phyloP scores from a whole-genome alignment of 1,140 invertebrate genomes.

The Macrobrachium rosenbergii region DNA sequence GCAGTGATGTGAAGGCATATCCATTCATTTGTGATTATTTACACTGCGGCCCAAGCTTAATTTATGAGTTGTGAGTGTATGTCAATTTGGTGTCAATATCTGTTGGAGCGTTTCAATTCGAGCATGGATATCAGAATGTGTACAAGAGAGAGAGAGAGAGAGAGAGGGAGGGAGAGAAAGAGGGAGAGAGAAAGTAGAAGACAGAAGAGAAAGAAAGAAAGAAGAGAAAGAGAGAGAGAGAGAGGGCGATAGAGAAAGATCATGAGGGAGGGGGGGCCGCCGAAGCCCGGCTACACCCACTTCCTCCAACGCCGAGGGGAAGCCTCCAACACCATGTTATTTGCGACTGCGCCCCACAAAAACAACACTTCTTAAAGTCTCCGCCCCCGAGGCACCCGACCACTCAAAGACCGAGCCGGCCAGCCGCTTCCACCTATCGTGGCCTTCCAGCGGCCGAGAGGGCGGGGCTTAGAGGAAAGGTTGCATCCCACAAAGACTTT shows the following conservation, averaged over 20 bases:
- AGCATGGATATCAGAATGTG: conserved; percentile 57
- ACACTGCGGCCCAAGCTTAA: conserved; percentile 61
- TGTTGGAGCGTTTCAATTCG: conserved; percentile 61
- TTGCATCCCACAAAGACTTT: conserved; percentile 5
- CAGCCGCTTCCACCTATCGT: conserved; percentile 23
- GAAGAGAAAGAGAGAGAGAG: too few species aligned
- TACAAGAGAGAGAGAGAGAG: conserved; percentile 32
- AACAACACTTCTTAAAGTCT: conserved; percentile 46
- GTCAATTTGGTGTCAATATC: conserved; percentile 64
- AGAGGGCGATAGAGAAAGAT: too few species aligned
- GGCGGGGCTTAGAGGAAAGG: conserved; percentile 43
- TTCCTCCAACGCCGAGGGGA: too few species aligned
- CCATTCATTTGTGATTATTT: conserved; percentile 63
- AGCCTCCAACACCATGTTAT: conserved; percentile 31
- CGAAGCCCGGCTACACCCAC: too few species aligned
- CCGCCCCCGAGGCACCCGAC: conserved; percentile 28
- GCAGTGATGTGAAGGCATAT: conserved; percentile 60
- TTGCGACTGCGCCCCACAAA: conserved; percentile 52
- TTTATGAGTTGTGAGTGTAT: conserved; percentile 63
- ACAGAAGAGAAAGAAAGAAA: too few species aligned
- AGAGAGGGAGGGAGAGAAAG: not conserved
- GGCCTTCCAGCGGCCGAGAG: not conserved
- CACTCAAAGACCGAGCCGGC: conserved; percentile 30
- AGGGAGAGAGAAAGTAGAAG: too few species aligned
- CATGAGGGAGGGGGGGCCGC: too few species aligned